Evolutionary conservation across 2,888 invertebrate genomes (phyloP).

Genomic region (Arctia plantaginis): DNA sequence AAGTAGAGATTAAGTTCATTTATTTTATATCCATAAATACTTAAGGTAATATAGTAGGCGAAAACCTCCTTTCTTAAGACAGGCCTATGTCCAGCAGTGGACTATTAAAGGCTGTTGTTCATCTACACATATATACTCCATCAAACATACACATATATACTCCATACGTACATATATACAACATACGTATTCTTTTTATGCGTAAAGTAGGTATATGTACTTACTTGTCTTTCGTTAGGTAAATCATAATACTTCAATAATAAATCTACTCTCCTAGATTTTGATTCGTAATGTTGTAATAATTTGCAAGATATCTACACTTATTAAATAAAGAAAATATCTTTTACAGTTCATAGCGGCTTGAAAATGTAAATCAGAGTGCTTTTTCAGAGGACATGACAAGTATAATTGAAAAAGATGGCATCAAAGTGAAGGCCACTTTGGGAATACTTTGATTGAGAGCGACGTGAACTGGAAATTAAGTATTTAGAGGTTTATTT

Average conservation of each 20-base stretch:
- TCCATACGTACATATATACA: too few species aligned
- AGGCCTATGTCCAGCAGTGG: too few species aligned
- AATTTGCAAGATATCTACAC: not conserved
- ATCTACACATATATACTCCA: too few species aligned
- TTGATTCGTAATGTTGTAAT: not conserved
- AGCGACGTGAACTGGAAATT: not conserved
- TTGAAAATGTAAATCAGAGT: not conserved
- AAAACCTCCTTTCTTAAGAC: too few species aligned
- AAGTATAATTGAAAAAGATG: conserved; percentile 21
- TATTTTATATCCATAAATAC: too few species aligned
- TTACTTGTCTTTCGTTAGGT: not conserved
- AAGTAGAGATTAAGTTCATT: too few species aligned
- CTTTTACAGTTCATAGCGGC: not conserved
- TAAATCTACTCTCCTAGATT: not conserved
- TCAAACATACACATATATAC: too few species aligned
- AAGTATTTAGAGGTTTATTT: not conserved
- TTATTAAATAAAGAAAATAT: not conserved
- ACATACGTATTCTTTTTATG: too few species aligned
- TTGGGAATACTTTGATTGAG: conserved; percentile 11
- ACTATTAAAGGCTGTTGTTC: too few species aligned
- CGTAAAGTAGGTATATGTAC: not conserved
- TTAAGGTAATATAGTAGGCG: too few species aligned
- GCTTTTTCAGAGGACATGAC: not conserved
- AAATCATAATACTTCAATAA: not conserved
- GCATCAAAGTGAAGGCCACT: conserved; percentile 15